phyloP scores from a whole-genome alignment of 1,140 invertebrate species.

The Drosophila prosaltans region DNA sequence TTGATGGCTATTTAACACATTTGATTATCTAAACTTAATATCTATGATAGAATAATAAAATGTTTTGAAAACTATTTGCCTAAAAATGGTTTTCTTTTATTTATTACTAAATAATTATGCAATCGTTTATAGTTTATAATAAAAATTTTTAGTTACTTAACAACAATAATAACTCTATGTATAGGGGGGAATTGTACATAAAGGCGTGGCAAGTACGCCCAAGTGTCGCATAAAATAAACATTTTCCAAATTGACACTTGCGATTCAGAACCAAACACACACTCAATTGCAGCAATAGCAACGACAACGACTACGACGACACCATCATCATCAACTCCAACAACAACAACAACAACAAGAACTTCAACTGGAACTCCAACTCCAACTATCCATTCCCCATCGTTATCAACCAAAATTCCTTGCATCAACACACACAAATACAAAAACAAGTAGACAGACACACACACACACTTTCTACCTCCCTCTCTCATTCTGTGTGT shows the following conservation, averaged over 20 bases:
- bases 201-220: conserved; percentile 51
- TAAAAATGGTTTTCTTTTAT: no score
- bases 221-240: conserved; percentile 75
- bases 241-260: conserved; percentile 79
- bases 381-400: conserved; percentile 26
- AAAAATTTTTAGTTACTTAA: background rate
- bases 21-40: no score
- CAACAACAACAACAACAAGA: conserved; percentile 13
- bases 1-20: no score
- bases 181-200: conserved; percentile 5
- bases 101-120: no score
- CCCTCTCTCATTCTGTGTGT: background rate
- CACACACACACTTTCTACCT: background rate
- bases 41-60: no score
- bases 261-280: conserved; percentile 77
- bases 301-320: conserved; percentile 18
- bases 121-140: no score
- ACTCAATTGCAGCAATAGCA: conserved; percentile 64
- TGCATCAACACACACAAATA: conserved; percentile 66
- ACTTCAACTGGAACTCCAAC: conserved; percentile 30
- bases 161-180: background rate
- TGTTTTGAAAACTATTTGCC: no score
- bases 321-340: conserved; percentile 14
- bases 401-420: conserved; percentile 76
- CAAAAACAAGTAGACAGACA: background rate